Percentiles rank a stretch among this genome's conserved stretches.
These are phyloP conservation scores for Plectrocnemia conspersa DNA, from an alignment of 1,140 invertebrate species.

Conservation along the genomic window DNA sequence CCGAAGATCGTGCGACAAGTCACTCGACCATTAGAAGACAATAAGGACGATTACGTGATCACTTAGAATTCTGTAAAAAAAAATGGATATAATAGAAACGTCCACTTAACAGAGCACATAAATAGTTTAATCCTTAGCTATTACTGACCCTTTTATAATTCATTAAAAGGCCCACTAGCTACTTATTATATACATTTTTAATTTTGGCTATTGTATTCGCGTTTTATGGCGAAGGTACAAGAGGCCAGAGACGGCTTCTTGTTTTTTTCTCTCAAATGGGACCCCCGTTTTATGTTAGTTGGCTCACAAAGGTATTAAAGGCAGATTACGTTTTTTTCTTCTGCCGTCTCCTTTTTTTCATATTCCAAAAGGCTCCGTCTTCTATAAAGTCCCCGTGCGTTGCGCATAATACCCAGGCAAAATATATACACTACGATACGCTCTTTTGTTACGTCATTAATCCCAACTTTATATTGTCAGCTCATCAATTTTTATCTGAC, in stretches of 20 bases:
- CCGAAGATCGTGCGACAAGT: too few relatives aligned
- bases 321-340: slow-evolving; percentile 18
- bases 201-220: slow-evolving; percentile 19
- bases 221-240: slow-evolving; percentile 9
- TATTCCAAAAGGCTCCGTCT: slow-evolving; percentile 7
- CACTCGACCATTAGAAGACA: too few relatives aligned
- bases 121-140: too few relatives aligned
- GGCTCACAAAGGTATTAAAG: slow-evolving; percentile 22
- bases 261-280: not conserved
- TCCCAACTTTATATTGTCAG: slow-evolving; percentile 1
- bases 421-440: slow-evolving; percentile 5
- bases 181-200: slow-evolving; percentile 21
- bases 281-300: slow-evolving; percentile 18
- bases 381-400: slow-evolving; percentile 2
- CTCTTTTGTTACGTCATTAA: slow-evolving; percentile 14
- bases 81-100: too few relatives aligned
- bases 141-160: too few relatives aligned
- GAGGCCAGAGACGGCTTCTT: not conserved
- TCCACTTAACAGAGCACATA: too few relatives aligned
- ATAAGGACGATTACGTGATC: too few relatives aligned
- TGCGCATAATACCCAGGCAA: not conserved
- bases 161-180: not conserved
- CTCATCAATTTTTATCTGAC: too few relatives aligned
- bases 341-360: not conserved
- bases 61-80: too few relatives aligned